Base-by-base conservation (phyloP, 2,797 vertebrate genomes). In the Eupleurogrammus muticus region DNA sequence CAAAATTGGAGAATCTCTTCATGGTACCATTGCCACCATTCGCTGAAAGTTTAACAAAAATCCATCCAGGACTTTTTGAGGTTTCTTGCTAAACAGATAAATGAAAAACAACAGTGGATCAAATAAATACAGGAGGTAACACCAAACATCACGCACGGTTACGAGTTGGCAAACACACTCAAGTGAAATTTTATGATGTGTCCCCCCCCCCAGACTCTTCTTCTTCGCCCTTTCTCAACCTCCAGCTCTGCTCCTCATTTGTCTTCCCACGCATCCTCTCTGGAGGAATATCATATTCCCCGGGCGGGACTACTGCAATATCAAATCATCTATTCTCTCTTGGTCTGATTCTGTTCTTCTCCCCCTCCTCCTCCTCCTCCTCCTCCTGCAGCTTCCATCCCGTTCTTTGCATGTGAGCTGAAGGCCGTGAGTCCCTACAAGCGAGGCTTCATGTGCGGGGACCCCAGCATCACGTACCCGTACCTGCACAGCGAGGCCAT, bases 391-490 rank as follows among this genome's bases (percentile, higher is more conserved):
- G 93, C 89, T 36, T 93, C 92, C 67, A 79, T 93, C 28, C 94
- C 94, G 4, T 92, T 93, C 66, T 75, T 92, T 54, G 84, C 84
- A 0, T 93, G 90, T 42, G 93, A 95, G 84, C 79, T 93, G 28
- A 81, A 92, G 52, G 56, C 86, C 3, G 62, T 94, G 52, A 65
- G 78, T 19, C 93, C 94, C 0, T 77, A 92, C 64, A 87, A 69
- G 24, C 90, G 83, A 8, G 94, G 94, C 24, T 92, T 93, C 72
- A 93, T 92, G 40, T 94, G 93, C 24, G 89, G 91, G 2, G 92
- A 95, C 61, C 73, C 75, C 66, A 90, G 85, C 79, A 93, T 95
- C 87, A 80, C 68, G 4, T 94, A 92, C 63, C 92, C 94, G 0
- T 80, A 85, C 12, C 79, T 79, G 44, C 70, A 50, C 28, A 56